Evolutionary conservation across 53 echinoderm and acorn worm genomes (phyloP).

Genomic region (Henricia sp.): DNA sequence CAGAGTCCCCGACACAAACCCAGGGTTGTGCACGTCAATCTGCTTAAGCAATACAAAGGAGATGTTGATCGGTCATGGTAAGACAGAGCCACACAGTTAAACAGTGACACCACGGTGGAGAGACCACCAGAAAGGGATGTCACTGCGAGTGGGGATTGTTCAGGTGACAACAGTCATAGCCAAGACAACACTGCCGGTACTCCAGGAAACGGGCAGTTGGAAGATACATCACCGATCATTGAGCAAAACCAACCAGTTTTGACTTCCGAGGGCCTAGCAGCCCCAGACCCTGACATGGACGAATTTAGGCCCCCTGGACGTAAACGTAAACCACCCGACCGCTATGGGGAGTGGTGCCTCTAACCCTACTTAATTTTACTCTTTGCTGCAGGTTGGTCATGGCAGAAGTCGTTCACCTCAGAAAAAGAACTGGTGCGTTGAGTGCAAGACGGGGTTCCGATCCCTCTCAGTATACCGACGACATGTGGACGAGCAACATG

Average conservation of each 20-base stretch:
- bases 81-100: background rate
- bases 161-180: background rate
- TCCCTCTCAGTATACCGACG: background rate
- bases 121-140: background rate
- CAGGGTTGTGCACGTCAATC: conserved; percentile 60
- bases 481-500: conserved; percentile 22
- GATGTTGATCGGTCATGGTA: conserved; percentile 8
- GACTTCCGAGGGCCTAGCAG: background rate
- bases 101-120: background rate
- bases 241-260: background rate
- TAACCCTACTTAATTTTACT: background rate
- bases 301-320: background rate
- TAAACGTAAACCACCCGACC: background rate
- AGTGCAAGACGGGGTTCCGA: conserved; percentile 8
- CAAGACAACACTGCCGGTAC: background rate
- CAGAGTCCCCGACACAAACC: conserved; percentile 13
- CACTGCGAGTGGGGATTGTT: background rate
- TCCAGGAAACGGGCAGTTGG: background rate
- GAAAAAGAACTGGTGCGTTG: background rate
- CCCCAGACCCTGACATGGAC: background rate
- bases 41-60: conserved; percentile 48
- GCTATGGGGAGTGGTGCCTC: background rate
- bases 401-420: conserved; percentile 16
- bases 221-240: background rate
- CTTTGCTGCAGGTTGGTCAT: conserved; percentile 1